Evolutionary conservation across 2,888 invertebrate species (phyloP).

Genomic region (Acanthoscelides obtectus): DNA sequence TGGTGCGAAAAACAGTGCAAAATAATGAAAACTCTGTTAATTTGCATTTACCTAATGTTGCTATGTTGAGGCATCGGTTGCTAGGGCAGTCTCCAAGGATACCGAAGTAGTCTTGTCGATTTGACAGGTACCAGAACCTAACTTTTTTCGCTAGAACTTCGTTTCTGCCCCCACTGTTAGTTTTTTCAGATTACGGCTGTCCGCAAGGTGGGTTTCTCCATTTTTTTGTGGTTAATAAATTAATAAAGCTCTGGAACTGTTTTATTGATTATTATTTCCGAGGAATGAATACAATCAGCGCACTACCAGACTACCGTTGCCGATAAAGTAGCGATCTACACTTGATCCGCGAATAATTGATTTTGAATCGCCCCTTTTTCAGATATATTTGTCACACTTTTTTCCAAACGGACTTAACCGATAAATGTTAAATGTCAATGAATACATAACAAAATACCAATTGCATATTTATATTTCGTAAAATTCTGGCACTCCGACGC

Average conservation of each 20-base stretch:
- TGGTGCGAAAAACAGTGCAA: constrained; percentile 17
- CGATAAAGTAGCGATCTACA: constrained; percentile 27
- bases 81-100: constrained; percentile 50
- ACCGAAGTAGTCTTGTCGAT: constrained; percentile 43
- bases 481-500: no score
- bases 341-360: no score
- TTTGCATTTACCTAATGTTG: constrained; percentile 45
- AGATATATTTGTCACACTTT: no score
- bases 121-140: constrained; percentile 42
- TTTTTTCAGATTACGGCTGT: constrained; percentile 17
- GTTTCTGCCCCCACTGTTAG: not conserved
- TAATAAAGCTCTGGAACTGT: constrained; percentile 26
- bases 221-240: constrained; percentile 24
- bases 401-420: no score
- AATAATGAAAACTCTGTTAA: constrained; percentile 22
- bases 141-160: constrained; percentile 6
- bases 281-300: constrained; percentile 4
- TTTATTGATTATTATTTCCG: constrained; percentile 26
- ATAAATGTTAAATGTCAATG: no score
- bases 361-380: no score
- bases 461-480: no score
- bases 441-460: no score
- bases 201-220: constrained; percentile 21
- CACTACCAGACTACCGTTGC: constrained; percentile 9
- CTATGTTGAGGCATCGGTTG: constrained; percentile 51